phyloP scores from a whole-genome alignment of 2,888 invertebrate genomes.

The Oligia latruncula region DNA sequence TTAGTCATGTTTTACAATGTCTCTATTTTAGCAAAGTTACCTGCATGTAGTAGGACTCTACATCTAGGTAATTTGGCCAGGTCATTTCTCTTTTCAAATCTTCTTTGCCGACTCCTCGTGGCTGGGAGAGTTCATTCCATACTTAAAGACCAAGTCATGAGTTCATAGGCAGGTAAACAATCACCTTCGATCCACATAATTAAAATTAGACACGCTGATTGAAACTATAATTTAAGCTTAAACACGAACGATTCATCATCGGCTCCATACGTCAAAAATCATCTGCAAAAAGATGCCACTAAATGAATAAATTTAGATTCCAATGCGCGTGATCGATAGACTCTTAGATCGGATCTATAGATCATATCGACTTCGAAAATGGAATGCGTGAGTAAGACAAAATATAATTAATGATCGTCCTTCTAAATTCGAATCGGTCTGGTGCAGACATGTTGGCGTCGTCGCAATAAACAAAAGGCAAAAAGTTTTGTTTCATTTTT shows the following conservation, averaged over 20 bases:
- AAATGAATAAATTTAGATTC: slow-evolving; percentile 89
- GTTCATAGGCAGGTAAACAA: slow-evolving; percentile 62
- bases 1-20: slow-evolving; percentile 27
- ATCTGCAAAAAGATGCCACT: slow-evolving; percentile 88
- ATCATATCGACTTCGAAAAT: slow-evolving; percentile 89
- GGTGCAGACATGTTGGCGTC: slow-evolving; percentile 90
- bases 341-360: slow-evolving; percentile 89
- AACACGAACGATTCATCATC: slow-evolving; percentile 79
- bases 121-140: background rate
- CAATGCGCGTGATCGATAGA: slow-evolving; percentile 89
- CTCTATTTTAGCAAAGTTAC: slow-evolving; percentile 15
- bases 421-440: slow-evolving; percentile 88
- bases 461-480: slow-evolving; percentile 88
- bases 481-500: slow-evolving; percentile 84
- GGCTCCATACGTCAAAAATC: slow-evolving; percentile 80
- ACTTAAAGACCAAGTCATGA: slow-evolving; percentile 28
- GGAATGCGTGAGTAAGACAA: slow-evolving; percentile 90
- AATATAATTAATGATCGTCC: slow-evolving; percentile 89
- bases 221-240: slow-evolving; percentile 76
- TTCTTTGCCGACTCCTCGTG: background rate
- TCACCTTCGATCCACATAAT: slow-evolving; percentile 61
- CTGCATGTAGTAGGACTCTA: background rate
- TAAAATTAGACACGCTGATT: slow-evolving; percentile 77
- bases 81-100: background rate
- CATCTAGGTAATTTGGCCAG: background rate